These are phyloP conservation scores for Amphipyra tragopoginis DNA, from an alignment of 2,888 invertebrate genomes.

Conservation along the genomic window DNA sequence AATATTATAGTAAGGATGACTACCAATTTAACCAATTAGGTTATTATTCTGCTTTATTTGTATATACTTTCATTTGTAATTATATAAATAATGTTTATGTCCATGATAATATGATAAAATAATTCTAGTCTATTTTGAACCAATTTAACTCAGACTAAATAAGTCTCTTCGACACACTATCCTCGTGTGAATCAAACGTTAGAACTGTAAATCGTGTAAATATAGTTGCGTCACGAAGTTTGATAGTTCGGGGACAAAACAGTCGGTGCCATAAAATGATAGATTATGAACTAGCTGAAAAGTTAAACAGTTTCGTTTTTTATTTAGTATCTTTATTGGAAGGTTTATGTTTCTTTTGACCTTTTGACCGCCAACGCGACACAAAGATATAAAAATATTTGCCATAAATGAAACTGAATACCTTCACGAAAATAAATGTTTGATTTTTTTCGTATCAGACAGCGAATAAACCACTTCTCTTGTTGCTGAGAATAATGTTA, in stretches of 20 bases:
- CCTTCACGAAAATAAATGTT: too few species aligned
- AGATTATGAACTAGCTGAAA: constrained; percentile 27
- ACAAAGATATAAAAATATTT: background rate
- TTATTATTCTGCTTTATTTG: too few species aligned
- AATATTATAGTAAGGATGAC: too few species aligned
- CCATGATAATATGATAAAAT: too few species aligned
- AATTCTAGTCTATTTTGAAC: too few species aligned
- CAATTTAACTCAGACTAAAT: too few species aligned
- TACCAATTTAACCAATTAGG: too few species aligned
- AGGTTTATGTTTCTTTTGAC: constrained; percentile 14
- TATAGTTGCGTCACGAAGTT: constrained; percentile 44
- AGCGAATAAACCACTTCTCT: too few species aligned
- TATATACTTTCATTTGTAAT: too few species aligned
- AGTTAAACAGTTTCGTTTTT: constrained; percentile 20
- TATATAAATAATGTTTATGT: too few species aligned
- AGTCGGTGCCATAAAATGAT: constrained; percentile 31
- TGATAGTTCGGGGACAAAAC: constrained; percentile 38
- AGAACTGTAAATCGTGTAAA: constrained; percentile 32
- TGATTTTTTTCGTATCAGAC: too few species aligned
- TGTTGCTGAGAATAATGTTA: too few species aligned
- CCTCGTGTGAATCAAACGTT: constrained; percentile 8
- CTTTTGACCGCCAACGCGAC: constrained; percentile 11
- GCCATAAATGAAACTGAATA: background rate
- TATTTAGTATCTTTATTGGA: constrained; percentile 10
- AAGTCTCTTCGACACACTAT: background rate